Percentiles rank a stretch among this genome's conserved stretches.
Conservation (phyloP, 2,797 vertebrate species). For the Tangara arthus region DNA sequence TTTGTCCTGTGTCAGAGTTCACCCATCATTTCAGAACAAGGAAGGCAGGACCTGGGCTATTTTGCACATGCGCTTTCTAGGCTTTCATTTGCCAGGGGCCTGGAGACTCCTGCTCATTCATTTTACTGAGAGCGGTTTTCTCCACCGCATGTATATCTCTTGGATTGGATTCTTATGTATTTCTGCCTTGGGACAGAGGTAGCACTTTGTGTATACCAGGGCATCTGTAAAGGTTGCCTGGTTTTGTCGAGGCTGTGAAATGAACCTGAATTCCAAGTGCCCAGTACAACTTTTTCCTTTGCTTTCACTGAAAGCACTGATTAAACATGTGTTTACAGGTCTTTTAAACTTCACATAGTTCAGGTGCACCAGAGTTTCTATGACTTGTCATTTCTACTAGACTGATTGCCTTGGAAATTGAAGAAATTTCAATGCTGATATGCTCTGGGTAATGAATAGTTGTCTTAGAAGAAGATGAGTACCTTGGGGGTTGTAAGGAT, state of each 20-base stretch:
- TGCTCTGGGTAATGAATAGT: conserved; percentile 46
- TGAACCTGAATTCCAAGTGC: neutral
- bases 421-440: neutral
- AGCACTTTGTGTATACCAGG: neutral
- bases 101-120: neutral
- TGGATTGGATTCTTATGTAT: neutral
- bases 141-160: neutral
- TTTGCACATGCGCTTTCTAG: neutral
- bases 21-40: neutral
- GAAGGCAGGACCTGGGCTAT: neutral
- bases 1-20: neutral
- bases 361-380: neutral
- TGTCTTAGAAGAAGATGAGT: conserved; percentile 15
- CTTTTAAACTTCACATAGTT: neutral
- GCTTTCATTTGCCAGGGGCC: neutral
- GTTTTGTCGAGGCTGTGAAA: neutral
- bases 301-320: neutral
- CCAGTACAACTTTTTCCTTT: neutral
- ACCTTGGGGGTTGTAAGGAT: conserved; percentile 46
- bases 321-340: neutral
- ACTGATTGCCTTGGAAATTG: conserved; percentile 14
- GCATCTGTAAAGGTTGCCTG: neutral
- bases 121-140: neutral
- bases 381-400: neutral
- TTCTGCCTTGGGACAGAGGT: neutral